Conservation (phyloP, 2,113 vertebrate genomes). For the Hyperopisus bebe region DNA sequence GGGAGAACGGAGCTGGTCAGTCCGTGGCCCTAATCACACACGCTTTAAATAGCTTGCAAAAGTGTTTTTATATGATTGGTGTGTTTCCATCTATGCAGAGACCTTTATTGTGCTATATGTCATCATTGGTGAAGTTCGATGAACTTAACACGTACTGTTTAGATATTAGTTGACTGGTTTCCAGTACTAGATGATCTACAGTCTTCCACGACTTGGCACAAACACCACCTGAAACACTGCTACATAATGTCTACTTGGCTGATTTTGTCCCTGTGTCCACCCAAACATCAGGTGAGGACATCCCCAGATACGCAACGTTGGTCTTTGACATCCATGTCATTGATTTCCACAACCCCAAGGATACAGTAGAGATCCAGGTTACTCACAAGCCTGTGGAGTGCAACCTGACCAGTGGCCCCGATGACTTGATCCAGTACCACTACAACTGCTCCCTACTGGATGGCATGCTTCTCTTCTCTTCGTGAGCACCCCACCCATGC, state of each 20-base stretch:
- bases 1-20: conserved; percentile 81
- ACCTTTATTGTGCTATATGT: background rate
- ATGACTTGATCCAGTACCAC: conserved; percentile 82
- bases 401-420: conserved; percentile 60
- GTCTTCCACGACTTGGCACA: background rate
- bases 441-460: conserved; percentile 93
- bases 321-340: conserved; percentile 82
- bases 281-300: conserved; percentile 65
- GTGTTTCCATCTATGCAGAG: background rate
- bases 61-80: background rate
- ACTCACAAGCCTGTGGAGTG: conserved; percentile 66
- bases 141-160: background rate
- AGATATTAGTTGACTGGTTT: background rate
- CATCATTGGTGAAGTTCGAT: background rate
- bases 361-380: conserved; percentile 65
- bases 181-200: background rate
- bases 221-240: background rate
- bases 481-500: conserved; percentile 62
- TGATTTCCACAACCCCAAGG: conserved; percentile 90
- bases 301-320: conserved; percentile 80
- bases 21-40: background rate
- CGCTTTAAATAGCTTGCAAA: background rate
- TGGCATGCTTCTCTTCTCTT: conserved; percentile 83
- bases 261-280: background rate
- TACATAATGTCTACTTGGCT: background rate